phyloP scores from a whole-genome alignment of 2,797 vertebrate genomes.

The Aselliscus stoliczkanus region DNA sequence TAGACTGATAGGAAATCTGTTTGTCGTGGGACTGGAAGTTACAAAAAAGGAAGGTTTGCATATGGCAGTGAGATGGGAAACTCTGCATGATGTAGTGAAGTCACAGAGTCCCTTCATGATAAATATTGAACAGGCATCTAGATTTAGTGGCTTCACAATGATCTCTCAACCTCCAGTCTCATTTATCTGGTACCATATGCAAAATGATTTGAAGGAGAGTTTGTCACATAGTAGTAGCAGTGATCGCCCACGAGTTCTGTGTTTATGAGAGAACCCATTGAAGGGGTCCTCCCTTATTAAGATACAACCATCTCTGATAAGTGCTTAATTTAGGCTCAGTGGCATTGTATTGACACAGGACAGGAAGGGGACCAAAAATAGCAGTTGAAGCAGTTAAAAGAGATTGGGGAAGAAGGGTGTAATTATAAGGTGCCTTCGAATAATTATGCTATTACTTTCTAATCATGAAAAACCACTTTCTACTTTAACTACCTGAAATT shows the following conservation, averaged over 20 bases:
- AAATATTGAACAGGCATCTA: neutral
- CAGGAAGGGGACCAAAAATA: neutral
- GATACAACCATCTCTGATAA: neutral
- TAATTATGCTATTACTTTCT: slow-evolving; percentile 68
- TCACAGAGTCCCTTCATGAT: neutral
- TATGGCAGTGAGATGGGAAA: neutral
- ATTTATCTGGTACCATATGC: no score
- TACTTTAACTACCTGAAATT: slow-evolving; percentile 58
- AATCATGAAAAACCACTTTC: slow-evolving; percentile 66
- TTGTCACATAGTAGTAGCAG: neutral
- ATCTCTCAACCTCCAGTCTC: neutral
- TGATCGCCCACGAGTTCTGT: neutral
- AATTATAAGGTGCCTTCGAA: slow-evolving; percentile 65
- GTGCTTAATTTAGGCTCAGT: neutral
- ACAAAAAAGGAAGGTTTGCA: neutral
- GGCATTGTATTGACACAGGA: neutral
- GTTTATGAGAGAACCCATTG: neutral
- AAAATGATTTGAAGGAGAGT: neutral
- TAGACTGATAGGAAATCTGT: neutral
- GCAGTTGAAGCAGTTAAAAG: neutral
- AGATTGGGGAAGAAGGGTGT: neutral
- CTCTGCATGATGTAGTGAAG: neutral
- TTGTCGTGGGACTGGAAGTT: neutral
- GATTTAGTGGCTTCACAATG: neutral
- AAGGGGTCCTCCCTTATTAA: neutral